phyloP scores from a whole-genome alignment of 2,797 vertebrate genomes.

The Sebastes kiyomatsui region DNA sequence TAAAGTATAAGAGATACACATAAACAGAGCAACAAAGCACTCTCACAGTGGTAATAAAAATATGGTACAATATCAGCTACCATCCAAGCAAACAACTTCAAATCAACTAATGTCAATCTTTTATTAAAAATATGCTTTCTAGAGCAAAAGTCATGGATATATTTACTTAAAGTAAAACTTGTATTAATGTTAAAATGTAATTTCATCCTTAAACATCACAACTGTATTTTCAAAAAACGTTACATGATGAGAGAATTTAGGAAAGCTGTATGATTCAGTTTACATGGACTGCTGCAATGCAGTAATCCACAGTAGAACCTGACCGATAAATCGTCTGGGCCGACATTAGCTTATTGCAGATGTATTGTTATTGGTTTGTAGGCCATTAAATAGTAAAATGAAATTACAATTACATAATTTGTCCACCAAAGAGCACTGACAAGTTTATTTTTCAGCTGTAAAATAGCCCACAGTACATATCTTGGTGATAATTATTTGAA shows the following conservation, averaged over 20 bases:
- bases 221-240: background rate
- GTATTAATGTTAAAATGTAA: background rate
- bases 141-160: background rate
- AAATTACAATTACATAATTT: background rate
- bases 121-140: background rate
- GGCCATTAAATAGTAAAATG: background rate
- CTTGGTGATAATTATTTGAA: background rate
- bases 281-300: background rate
- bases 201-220: background rate
- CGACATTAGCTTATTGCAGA: background rate
- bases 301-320: background rate
- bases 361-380: background rate
- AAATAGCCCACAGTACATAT: background rate
- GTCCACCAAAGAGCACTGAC: background rate
- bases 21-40: background rate
- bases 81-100: background rate
- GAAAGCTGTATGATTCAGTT: background rate
- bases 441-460: background rate
- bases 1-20: background rate
- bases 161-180: background rate
- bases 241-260: background rate
- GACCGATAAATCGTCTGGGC: background rate
- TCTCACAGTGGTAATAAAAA: background rate
- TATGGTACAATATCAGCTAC: background rate
- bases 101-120: background rate